A percentile compares a stretch with the other conserved stretches of the same genome.
phyloP scores from a whole-genome alignment of 23 tunicate species.

The Oikopleura dioica region DNA sequence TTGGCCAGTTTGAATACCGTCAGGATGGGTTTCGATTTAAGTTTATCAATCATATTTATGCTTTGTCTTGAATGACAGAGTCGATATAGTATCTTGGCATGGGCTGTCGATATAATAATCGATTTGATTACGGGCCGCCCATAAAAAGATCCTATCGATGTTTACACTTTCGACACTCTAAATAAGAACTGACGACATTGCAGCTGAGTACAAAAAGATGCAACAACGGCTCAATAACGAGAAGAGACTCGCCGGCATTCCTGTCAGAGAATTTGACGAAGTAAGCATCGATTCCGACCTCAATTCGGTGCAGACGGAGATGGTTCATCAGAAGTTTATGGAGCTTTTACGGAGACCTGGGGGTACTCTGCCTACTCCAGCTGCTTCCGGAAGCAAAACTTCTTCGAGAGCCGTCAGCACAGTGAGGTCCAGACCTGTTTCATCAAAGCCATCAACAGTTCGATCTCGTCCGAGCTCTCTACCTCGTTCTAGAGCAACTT shows the following conservation, averaged over 20 bases:
- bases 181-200: not conserved
- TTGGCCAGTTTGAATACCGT: too few species aligned
- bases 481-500: not conserved
- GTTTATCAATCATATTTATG: too few species aligned
- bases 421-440: too few species aligned
- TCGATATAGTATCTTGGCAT: too few species aligned
- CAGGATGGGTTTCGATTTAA: too few species aligned
- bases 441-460: too few species aligned
- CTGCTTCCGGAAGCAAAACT: not conserved
- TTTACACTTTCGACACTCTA: not conserved
- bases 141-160: too few species aligned
- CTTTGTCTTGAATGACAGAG: too few species aligned
- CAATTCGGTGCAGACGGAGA: not conserved
- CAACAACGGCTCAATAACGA: not conserved
- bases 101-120: too few species aligned
- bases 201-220: not conserved
- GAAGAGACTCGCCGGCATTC: not conserved
- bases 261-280: not conserved
- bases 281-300: not conserved
- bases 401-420: not conserved
- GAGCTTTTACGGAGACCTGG: not conserved
- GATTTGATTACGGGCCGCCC: too few species aligned
- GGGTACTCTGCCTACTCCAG: not conserved
- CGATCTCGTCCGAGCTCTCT: not conserved
- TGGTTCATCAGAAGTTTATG: not conserved